Base-by-base conservation (phyloP, 2,888 invertebrate genomes). In the Mechanitis messenoides region DNA sequence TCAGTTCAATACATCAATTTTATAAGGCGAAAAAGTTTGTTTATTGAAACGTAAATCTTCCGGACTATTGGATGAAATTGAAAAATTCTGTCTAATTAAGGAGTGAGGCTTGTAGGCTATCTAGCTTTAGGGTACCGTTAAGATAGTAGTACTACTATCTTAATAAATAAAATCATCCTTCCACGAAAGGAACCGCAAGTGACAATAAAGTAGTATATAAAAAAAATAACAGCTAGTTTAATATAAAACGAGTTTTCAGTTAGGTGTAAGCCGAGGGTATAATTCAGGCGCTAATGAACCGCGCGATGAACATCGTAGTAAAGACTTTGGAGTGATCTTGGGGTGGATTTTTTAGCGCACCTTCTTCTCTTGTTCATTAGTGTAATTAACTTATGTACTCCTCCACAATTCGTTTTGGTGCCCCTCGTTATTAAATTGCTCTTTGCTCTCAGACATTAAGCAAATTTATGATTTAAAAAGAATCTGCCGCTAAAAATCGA, bases 261-360 rank as follows among this genome's bases (percentile, higher is more conserved):
- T 20, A 20, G 20, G 84, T 87, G 81, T 84, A 75, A 83, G 53
- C 84, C 80, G 28, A 7, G 60, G 74, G 58, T 71, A 71, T 69
- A 70, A 67, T 72, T 73, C 72, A 79, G 80, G 84, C 87, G 85
- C 85, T 88, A 88, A 88, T 87, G 88, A 88, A 87, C 82, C 87
- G 82, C 81, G 82, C 81, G 79, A 85, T 86, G 87, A 87, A 86
- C 87, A 87, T 85, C 82, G 83, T 81, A 85, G 83, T 87, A 87
- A 88, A 87, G 87, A 87, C 85, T 86, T 83, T 83, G 81, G 83
- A 87, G 86, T 87, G 88, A 87, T 87, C 87, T 86, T 81, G 82
- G 87, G 84, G 82, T 75, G 81, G 79, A 81, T 84, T 88, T 88
- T 87, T 88, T 85, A 85, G 86, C 82, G 81, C 80, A 87, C 86